A percentile compares a stretch with the other conserved stretches of the same genome.
These are phyloP conservation scores for Pipistrellus pygmaeus DNA, from an alignment of 2,797 vertebrate species.

Conservation along the genomic window DNA sequence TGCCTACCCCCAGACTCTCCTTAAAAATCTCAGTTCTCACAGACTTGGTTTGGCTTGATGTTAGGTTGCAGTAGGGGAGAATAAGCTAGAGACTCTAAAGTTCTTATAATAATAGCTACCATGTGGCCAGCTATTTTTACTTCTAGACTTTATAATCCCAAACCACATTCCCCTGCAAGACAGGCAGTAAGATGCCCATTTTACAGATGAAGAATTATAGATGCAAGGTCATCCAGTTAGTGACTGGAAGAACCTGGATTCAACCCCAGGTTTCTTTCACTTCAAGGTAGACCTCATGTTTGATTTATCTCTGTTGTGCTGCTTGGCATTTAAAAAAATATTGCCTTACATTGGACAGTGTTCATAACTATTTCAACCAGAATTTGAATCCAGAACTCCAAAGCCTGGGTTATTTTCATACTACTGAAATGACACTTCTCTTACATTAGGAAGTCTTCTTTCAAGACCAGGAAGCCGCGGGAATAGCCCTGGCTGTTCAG, in stretches of 20 bases:
- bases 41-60: neutral
- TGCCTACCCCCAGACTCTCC: neutral
- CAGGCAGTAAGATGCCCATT: constrained; percentile 20
- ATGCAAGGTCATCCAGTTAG: neutral
- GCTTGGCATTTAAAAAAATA: neutral
- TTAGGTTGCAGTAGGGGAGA: neutral
- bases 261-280: neutral
- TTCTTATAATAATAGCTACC: constrained; percentile 28
- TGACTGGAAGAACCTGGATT: neutral
- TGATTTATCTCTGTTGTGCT: neutral
- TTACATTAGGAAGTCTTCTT: constrained; percentile 4
- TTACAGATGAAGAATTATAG: neutral
- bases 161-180: neutral
- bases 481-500: neutral
- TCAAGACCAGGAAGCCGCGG: neutral
- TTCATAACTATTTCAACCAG: constrained; percentile 4
- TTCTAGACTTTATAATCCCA: constrained; percentile 17
- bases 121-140: constrained; percentile 17
- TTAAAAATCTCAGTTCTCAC: constrained; percentile 38
- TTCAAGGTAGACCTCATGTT: neutral
- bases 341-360: neutral
- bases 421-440: neutral
- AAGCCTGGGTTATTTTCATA: neutral
- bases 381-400: constrained; percentile 14
- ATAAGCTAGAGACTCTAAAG: neutral